Base-by-base conservation (phyloP, 2,888 invertebrate species). In the Mesoligia furuncula region DNA sequence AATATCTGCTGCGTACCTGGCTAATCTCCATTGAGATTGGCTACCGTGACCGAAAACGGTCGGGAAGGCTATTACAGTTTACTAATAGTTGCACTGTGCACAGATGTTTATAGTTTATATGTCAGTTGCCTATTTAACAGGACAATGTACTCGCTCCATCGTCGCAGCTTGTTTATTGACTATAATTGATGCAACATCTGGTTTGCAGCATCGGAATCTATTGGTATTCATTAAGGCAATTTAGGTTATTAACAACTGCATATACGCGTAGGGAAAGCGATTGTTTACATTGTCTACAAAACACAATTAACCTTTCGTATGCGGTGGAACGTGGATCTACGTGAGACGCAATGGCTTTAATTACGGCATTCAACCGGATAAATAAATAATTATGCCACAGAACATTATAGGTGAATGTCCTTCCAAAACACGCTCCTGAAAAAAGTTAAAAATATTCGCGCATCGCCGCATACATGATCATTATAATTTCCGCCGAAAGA, bases 111-210 rank as follows among this genome's bases (percentile, higher is more conserved):
- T 70, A 0, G 57, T 39, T 65, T 65, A 65, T 83, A 57, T 24
- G 42, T 27, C 39, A n/a, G 20, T 75, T 24, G 48, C 1, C 65
- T 62, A 66, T 64, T 45, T 17, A 69, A 75, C 20, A 64, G 74
- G 57, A 71, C 79, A 72, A 83, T 74, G 67, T 64, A 85, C 80
- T 65, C 65, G 7, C 45, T 70, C 68, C 74, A 64, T 42, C 31
- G 36, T 62, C 54, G 36, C 66, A 78, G 68, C 54, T 61, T 24
- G 66, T 74, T 80, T 59, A 85, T 89, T 88, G 83, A 79, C 62
- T 42, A 77, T 74, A 83, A 88, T 84, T 86, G 88, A 67, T 87
- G 81, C 83, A 88, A 75, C 78, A 81, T 80, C 74, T 81, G 76
- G 68, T 79, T 77, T 83, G 81, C 77, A 81, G 79, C 83, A 78